phyloP scores from a whole-genome alignment of 2,113 vertebrate genomes.

The human (Homo sapiens) region GRCh38 chr17:67884501-67885000 shows the following conservation, averaged over 20 bases:
- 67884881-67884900: not conserved
- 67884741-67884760: not conserved
- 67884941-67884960: conserved; percentile 28
- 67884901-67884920: not conserved
- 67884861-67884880: not conserved
- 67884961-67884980: not conserved
- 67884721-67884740: not conserved
- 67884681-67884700: not conserved
- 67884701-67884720: no score
- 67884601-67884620: not conserved
- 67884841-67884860: not conserved
- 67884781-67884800: not conserved
- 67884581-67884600: not conserved
- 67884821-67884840: not conserved
- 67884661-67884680: not conserved
- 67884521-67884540: not conserved
- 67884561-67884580: not conserved
- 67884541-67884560: not conserved
- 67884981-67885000: not conserved
- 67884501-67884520: not conserved
- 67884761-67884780: not conserved
- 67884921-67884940: not conserved
- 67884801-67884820: not conserved
- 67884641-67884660: not conserved
- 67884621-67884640: not conserved